Conservation (phyloP, 2,888 invertebrate species). For the Phragmatobia fuliginosa region DNA sequence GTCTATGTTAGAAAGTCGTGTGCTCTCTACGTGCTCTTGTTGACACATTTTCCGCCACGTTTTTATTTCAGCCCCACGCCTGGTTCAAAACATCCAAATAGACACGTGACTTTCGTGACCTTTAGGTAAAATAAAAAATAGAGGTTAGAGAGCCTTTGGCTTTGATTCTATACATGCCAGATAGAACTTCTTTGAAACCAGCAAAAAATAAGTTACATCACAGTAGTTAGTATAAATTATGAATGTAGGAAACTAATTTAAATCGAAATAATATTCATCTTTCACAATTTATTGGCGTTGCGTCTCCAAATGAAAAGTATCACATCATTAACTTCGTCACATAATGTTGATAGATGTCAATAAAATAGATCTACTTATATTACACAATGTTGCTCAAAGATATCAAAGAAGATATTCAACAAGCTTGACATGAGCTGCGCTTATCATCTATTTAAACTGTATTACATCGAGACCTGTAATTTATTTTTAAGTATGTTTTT, state of each 20-base stretch:
- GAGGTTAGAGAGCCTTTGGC: conserved; percentile 6
- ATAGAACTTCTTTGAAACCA: too few relatives aligned
- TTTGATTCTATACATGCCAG: background rate
- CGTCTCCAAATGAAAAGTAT: background rate
- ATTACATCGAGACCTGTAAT: background rate
- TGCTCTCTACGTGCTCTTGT: conserved; percentile 25
- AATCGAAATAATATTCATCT: background rate
- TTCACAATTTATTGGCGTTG: background rate
- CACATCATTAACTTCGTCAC: conserved; percentile 5
- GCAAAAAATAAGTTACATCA: background rate
- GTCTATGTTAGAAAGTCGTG: conserved; percentile 12
- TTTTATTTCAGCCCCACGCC: conserved; percentile 52
- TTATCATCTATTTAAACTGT: background rate
- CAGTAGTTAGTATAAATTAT: background rate
- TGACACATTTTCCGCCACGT: conserved; percentile 56
- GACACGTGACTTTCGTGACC: conserved; percentile 50
- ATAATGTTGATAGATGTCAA: background rate
- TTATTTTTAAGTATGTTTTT: background rate
- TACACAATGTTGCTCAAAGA: background rate
- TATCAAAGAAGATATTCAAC: background rate
- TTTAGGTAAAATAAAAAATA: conserved; percentile 20
- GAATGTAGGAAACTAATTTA: background rate
- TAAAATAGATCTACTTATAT: background rate
- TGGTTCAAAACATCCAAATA: conserved; percentile 58
- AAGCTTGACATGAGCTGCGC: background rate